A percentile compares a stretch with the other conserved stretches of the same genome.
Conservation (phyloP, 2,888 invertebrate species). For the Philereme vetulata region DNA sequence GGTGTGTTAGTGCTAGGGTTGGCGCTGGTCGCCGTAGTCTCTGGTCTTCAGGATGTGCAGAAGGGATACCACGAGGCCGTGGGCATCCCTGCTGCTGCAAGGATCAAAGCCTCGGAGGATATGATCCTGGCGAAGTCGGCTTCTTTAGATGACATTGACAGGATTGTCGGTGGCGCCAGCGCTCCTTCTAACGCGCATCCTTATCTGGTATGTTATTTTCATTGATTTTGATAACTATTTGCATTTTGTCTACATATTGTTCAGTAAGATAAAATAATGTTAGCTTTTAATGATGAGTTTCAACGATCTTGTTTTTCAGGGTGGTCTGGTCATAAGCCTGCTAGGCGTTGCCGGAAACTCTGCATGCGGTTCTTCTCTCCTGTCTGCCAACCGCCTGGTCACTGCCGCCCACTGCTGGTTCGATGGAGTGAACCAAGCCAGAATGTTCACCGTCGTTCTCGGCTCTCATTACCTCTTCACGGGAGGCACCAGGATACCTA, state of each 20-base stretch:
- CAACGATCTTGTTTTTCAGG: constrained; percentile 42
- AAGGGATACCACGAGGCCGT: constrained; percentile 54
- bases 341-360: constrained; percentile 47
- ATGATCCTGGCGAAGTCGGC: constrained; percentile 4
- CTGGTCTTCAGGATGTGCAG: constrained; percentile 41
- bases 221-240: neutral
- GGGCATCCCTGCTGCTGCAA: constrained; percentile 59
- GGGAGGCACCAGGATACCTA: constrained; percentile 56
- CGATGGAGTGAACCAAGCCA: constrained; percentile 52
- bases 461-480: constrained; percentile 54
- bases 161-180: constrained; percentile 58
- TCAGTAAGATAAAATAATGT: too few relatives aligned
- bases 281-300: too few relatives aligned
- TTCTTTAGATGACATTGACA: constrained; percentile 16
- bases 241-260: too few relatives aligned
- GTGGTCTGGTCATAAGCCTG: constrained; percentile 57
- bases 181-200: constrained; percentile 54
- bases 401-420: constrained; percentile 69
- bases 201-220: constrained; percentile 46
- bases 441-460: constrained; percentile 54
- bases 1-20: constrained; percentile 37
- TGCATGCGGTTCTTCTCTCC: constrained; percentile 58
- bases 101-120: constrained; percentile 56
- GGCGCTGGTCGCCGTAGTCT: constrained; percentile 40
- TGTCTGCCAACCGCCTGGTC: constrained; percentile 50